Evolutionary conservation across 2,888 invertebrate species (phyloP), one percentile per base, ranked within the genome.

Genomic region (Chloroclystis v-ata): DNA sequence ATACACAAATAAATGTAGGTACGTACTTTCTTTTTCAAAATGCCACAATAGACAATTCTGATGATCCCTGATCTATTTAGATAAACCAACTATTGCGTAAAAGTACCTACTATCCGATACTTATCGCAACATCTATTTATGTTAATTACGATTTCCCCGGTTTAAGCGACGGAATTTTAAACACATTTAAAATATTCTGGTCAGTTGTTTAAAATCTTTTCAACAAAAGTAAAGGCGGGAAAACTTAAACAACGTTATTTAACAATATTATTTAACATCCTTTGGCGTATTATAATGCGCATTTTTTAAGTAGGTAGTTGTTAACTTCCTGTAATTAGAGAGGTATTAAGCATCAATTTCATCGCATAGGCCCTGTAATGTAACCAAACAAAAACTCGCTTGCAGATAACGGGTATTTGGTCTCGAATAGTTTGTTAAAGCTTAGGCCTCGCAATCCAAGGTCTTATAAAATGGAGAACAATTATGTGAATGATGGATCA

Each of bases 41-140:
- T 44, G 25, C 35, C 39, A 42, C 14, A 13, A 44, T 37, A 16
- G 47, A 54, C 46, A 52, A 48, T 52, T 45, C 43, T 43, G 45
- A 52, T 57, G 50, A 47, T 52, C 43, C 50, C 43, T 43, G 54
- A 32, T 48, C 52, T 32, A 57, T 41, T 39, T 52, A 57, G 51
- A 59, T 59, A 52, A 50, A 40, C 43, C 42, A 33, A 37, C 29
- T 26, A 47, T 54, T 52, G 44, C 48, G 48, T 42, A 37, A 44
- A n/a, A n/a, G n/a, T n/a, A 44, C 35, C n/a, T 10, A 20, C 20
- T 4, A 8, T 7, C 20, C 10, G 20, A 35, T 10, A 25, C 37
- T 38, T 41, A 47, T 42, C 28, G 28, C 25, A 26, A 28, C 37
- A 52, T 47, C 28, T 39, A 20, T 20, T 40, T 44, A 41, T 41